Evolutionary conservation across 2,888 invertebrate genomes (phyloP), one percentile per base, ranked within the genome.

Genomic region (Spisula solida): DNA sequence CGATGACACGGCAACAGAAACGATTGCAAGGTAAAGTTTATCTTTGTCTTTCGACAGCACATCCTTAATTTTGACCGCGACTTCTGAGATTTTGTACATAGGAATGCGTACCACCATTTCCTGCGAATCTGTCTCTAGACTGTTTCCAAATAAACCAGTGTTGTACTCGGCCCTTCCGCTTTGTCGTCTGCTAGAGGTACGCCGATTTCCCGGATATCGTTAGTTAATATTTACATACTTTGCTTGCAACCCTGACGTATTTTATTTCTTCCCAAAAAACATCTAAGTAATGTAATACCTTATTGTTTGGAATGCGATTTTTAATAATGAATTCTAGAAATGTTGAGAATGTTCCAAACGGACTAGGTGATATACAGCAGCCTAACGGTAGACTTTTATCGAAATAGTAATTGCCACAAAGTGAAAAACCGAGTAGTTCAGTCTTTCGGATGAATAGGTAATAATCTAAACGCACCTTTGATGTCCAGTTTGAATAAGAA

Each of bases 91-190:
- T 81, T 90, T 90, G 8, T 82, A 56, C 5, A 12, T 12, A 16
- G 88, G 88, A 56, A 91, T 85, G 25, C 89, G 41, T 8, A 90
- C 81, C n/a, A 81, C 25, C 86, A 86, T 81, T 12, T 82, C 20
- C 18, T 48, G 31, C 20, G 88, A 87, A 47, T 92, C 88, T 66
- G 87, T 78, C 80, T 87, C 83, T 79, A 88, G 86, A n/a, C n/a
- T n/a, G n/a, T n/a, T 2, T 87, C 88, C 14, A 89, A 75, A 80
- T 85, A 92, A n/a, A 29, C 47, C 16, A 88, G 16, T 12, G 18
- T 51, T 18, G 81, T 81, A 14, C 83, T 29, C 8, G 88, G 92
- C 14, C 81, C 82, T 41, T 41, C 83, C 25, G 87, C 82, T 51
- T 89, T 89, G 20, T 89, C 91, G 6, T 90, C 47, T 20, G 83